A percentile compares a stretch with the other conserved stretches of the same genome.
Conservation (phyloP, 1,140 invertebrate species). For the Heliothis subflexa region DNA sequence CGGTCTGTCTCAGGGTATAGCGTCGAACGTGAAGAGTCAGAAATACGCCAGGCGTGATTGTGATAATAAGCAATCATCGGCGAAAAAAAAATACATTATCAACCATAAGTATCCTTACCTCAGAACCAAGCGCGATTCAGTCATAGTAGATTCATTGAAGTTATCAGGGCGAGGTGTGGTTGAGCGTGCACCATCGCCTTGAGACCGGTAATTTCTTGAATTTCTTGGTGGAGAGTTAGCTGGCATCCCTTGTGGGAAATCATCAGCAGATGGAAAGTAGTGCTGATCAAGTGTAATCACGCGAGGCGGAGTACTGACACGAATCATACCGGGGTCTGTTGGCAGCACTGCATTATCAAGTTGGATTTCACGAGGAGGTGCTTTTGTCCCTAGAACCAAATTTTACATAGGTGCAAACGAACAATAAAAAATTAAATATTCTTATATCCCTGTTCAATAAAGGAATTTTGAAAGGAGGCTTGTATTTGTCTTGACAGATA, state of each 20-base stretch:
- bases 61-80: no score
- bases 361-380: constrained; percentile 93
- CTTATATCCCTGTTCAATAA: no score
- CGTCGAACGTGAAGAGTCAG: no score
- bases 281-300: constrained; percentile 94
- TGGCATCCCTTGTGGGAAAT: constrained; percentile 75
- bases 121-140: constrained; percentile 78
- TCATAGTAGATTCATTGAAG: constrained; percentile 82
- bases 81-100: background rate
- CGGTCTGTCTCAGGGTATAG: no score
- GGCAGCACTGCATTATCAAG: constrained; percentile 93
- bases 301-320: constrained; percentile 93
- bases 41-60: no score
- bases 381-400: constrained; percentile 88
- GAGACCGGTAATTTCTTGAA: constrained; percentile 63
- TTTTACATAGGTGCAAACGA: background rate
- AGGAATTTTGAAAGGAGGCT: no score
- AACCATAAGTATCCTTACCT: constrained; percentile 60
- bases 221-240: constrained; percentile 74
- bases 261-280: constrained; percentile 91
- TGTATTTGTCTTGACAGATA: no score
- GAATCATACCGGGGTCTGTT: constrained; percentile 89
- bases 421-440: no score
- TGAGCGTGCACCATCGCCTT: constrained; percentile 73
- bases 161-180: constrained; percentile 68